These are phyloP conservation scores for Poeciliopsis presidionis DNA, from an alignment of 2,797 vertebrate genomes.

Conservation along the genomic window DNA sequence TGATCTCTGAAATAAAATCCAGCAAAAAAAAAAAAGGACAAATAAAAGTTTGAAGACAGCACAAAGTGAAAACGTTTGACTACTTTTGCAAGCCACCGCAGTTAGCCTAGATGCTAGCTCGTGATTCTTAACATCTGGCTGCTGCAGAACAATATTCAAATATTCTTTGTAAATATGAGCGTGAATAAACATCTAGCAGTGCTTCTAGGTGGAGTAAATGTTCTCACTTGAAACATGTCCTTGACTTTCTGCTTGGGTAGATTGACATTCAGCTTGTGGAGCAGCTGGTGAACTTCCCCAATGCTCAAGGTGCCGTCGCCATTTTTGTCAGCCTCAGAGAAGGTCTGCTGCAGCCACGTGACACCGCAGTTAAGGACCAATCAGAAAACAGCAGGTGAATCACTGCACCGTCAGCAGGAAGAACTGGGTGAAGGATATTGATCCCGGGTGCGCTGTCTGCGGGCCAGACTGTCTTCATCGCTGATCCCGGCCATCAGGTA, in stretches of 20 bases:
- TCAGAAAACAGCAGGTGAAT: not conserved
- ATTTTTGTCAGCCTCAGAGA: slow-evolving; percentile 96
- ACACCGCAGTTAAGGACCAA: slow-evolving; percentile 64
- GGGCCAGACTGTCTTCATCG: slow-evolving; percentile 94
- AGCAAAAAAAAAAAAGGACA: not conserved
- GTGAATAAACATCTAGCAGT: not conserved
- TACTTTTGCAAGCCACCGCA: not conserved
- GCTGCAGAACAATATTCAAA: not conserved
- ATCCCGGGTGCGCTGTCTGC: slow-evolving; percentile 93
- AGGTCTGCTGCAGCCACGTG: slow-evolving; percentile 97
- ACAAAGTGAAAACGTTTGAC: not conserved
- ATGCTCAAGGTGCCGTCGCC: slow-evolving; percentile 94
- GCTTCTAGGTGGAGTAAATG: not conserved
- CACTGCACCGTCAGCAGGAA: not conserved
- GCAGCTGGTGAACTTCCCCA: slow-evolving; percentile 92
- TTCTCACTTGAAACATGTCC: slow-evolving; percentile 94
- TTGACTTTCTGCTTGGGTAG: slow-evolving; percentile 92
- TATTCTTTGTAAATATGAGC: not conserved
- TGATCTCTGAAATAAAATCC: not conserved
- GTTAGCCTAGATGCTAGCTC: not conserved
- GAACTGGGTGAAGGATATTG: slow-evolving; percentile 90
- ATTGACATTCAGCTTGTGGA: slow-evolving; percentile 98
- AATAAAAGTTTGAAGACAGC: not conserved
- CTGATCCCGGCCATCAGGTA: slow-evolving; percentile 97
- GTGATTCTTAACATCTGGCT: not conserved